Conservation (phyloP, 2,888 invertebrate genomes). For the Euzophera pinguis region DNA sequence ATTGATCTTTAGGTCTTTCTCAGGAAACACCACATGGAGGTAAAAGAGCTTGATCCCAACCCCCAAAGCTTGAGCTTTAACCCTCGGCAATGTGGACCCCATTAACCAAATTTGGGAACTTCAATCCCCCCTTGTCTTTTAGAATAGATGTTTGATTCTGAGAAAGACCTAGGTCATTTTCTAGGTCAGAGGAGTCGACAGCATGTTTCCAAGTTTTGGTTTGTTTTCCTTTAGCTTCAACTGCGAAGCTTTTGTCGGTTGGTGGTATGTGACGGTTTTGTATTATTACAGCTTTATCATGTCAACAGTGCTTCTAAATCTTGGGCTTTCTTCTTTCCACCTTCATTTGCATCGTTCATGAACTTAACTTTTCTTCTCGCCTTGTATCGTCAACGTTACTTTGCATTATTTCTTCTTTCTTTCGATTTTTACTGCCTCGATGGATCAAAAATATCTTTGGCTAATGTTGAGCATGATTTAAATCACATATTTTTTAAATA, state of each 20-base stretch:
- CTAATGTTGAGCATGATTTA: conserved; percentile 12
- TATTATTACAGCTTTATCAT: conserved; percentile 35
- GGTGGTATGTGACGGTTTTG: conserved; percentile 43
- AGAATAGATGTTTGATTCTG: conserved; percentile 48
- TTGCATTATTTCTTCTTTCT: not conserved
- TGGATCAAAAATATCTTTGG: conserved; percentile 3
- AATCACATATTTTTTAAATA: not conserved
- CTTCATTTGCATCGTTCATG: conserved; percentile 14
- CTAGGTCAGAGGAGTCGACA: conserved; percentile 73
- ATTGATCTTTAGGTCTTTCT: conserved; percentile 79
- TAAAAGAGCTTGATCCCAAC: conserved; percentile 66
- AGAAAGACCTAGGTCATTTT: conserved; percentile 76
- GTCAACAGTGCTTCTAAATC: conserved; percentile 22
- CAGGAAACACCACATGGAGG: conserved; percentile 74
- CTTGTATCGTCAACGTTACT: not conserved
- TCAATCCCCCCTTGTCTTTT: conserved; percentile 20
- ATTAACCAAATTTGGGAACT: conserved; percentile 73
- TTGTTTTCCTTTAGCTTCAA: conserved; percentile 62
- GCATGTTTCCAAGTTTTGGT: conserved; percentile 80
- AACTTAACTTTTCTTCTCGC: not conserved
- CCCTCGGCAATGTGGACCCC: conserved; percentile 65
- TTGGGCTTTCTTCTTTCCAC: conserved; percentile 22
- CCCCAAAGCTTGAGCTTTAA: conserved; percentile 66
- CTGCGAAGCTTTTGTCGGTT: conserved; percentile 59
- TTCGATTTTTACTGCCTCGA: not conserved